Evolutionary conservation across 2,888 invertebrate genomes (phyloP).

Genomic region (Drosophila melanocephala): DNA sequence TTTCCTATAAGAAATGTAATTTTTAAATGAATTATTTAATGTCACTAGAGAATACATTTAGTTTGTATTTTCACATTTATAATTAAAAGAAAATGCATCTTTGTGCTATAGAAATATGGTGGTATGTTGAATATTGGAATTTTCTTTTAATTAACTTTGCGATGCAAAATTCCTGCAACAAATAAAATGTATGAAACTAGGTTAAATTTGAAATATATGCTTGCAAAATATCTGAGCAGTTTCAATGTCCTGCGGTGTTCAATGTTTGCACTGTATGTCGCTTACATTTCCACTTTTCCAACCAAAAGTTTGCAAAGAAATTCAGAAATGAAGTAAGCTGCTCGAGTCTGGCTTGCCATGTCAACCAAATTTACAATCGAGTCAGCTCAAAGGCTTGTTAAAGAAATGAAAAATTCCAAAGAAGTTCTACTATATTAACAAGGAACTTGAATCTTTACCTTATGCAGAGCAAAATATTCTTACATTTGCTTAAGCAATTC

Average conservation of each 20-base stretch:
- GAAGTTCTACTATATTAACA: slow-evolving; percentile 1
- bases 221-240: slow-evolving; percentile 15
- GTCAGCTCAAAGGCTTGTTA: slow-evolving; percentile 24
- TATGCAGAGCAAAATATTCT: slow-evolving; percentile 3
- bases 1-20: neutral
- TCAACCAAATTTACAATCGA: slow-evolving; percentile 43
- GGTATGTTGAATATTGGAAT: slow-evolving; percentile 10
- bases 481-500: slow-evolving; percentile 35
- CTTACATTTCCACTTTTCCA: slow-evolving; percentile 21
- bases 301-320: slow-evolving; percentile 24
- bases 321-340: slow-evolving; percentile 45
- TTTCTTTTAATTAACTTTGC: slow-evolving; percentile 47
- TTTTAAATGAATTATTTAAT: neutral
- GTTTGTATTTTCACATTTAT: neutral
- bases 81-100: neutral
- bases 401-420: slow-evolving; percentile 16
- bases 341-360: slow-evolving; percentile 28
- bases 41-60: neutral
- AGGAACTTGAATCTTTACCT: neutral
- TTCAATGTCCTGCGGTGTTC: slow-evolving; percentile 46
- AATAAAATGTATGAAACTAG: slow-evolving; percentile 29
- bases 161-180: slow-evolving; percentile 22
- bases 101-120: neutral
- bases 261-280: slow-evolving; percentile 11
- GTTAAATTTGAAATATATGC: slow-evolving; percentile 41